These are phyloP conservation scores for Channa argus DNA, from an alignment of 2,113 vertebrate species.

Conservation along the genomic window DNA sequence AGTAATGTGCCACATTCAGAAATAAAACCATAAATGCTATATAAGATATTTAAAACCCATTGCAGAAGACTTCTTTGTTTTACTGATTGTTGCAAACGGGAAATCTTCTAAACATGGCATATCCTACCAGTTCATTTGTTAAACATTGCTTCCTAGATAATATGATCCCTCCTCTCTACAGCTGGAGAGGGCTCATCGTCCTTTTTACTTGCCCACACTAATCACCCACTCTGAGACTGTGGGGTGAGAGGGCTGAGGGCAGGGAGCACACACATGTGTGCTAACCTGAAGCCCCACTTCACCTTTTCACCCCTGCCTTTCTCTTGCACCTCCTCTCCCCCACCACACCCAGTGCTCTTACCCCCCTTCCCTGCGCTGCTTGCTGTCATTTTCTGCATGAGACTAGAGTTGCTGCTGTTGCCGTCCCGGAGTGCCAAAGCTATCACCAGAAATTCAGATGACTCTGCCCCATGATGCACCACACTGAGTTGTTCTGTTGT, in stretches of 20 bases:
- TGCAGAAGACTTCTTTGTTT: neutral
- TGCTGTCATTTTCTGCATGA: slow-evolving; percentile 23
- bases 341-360: neutral
- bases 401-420: slow-evolving; percentile 27
- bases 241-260: slow-evolving; percentile 50
- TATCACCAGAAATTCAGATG: slow-evolving; percentile 65
- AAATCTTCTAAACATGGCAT: too few species aligned
- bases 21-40: neutral
- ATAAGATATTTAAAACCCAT: neutral
- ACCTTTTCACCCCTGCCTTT: slow-evolving; percentile 32
- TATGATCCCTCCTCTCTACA: neutral
- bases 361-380: slow-evolving; percentile 3
- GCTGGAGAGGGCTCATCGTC: slow-evolving; percentile 48
- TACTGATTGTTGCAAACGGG: too few species aligned
- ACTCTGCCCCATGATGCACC: slow-evolving; percentile 35
- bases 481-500: slow-evolving; percentile 20
- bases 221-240: slow-evolving; percentile 69
- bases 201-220: slow-evolving; percentile 57
- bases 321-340: neutral
- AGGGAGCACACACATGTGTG: slow-evolving; percentile 18
- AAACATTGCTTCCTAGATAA: slow-evolving; percentile 20
- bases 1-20: neutral
- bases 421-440: slow-evolving; percentile 39
- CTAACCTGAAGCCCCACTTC: slow-evolving; percentile 30
- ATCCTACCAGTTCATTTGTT: slow-evolving; percentile 5